Evolutionary conservation across 1,140 invertebrate genomes (phyloP), one percentile per base, ranked within the genome.

Genomic region (Chironomus tepperi): DNA sequence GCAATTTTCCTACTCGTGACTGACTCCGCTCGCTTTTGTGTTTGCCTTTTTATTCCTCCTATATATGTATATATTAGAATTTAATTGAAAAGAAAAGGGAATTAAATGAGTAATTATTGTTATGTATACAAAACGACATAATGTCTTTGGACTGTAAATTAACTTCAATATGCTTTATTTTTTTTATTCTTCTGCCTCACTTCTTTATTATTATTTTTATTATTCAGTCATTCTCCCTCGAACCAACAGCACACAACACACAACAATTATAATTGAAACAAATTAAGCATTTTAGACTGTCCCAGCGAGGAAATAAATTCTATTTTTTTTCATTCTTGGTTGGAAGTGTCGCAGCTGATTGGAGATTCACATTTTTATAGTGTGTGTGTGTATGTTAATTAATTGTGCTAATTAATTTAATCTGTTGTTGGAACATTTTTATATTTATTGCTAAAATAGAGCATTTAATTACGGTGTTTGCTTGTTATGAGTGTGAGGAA

Each of bases 281-380:
- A 42, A 73, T 73, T 73, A 70, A 70, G 19, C 19, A 70, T 73
- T 73, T 42, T 73, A 73, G 7, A 76, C 73, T 72, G 70, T 77
- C 73, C 70, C 57, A 34, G n/a, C 18, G 43, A 24, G 43, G 73
- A 47, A 74, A 9, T 47, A 72, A 18, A 47, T 74, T 72, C 24
- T 1, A 2, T 34, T 34, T 34, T 34, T 34, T 34, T 80, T 80
- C 80, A 80, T 79, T 80, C 79, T 79, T 80, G 79, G 80, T 80
- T 80, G 80, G 79, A 80, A 79, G 79, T 79, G 79, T 79, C 77
- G 78, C 74, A 64, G 73, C 65, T 77, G 74, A 73, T 34, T 57
- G 77, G 65, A 76, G 75, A 76, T 76, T 75, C 75, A 75, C 75
- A 76, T 74, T 72, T 73, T 76, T 64, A 73, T n/a, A n/a, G n/a